Evolutionary conservation across 1,140 invertebrate genomes (phyloP), one percentile per base, ranked within the genome.

Genomic region (Lordiphosa stackelbergi): DNA sequence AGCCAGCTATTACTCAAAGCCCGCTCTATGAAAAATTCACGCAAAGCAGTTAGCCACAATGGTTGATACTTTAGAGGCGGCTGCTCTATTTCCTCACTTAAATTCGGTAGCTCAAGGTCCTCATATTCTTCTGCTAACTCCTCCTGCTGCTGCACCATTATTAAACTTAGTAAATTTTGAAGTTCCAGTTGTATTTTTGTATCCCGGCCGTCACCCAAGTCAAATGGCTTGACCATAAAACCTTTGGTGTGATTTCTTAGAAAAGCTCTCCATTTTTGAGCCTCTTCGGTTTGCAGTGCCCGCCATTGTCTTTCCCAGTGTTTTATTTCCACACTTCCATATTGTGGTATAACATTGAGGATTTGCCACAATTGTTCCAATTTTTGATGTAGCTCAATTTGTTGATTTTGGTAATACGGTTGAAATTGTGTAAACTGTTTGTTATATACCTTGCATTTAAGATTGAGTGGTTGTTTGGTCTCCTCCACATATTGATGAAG

Each of bases 371-470:
- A 5, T 45, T 75, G 31, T 40, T 61, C 40, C 5, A 53, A 22
- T 6, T 65, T 49, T 10, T 38, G 55, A 28, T 69, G 57, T 0
- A 83, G 12, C 5, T 53, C 11, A 5, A 69, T 53, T 66, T 87
- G 79, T 10, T 85, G 59, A n/a, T 71, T 64, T 9, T 60, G 53
- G 46, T 74, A 88, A 19, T 60, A 84, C 0, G 87, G 87, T 42
- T 85, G 69, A 8, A 87, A 88, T 8, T 85, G 66, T 2, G 66
- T 83, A 8, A 87, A 69, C 5, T 87, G 61, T 24, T 86, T 86
- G 5, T 66, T 60, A 60, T 85, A 88, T 0, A 83, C 46, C 53
- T 88, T 88, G 49, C 81, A 73, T 5, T 66, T 47, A 0, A 73
- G 35, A 43, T 86, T 83, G 7, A 87, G 42, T 4, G 87, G 79